A percentile compares a stretch with the other conserved stretches of the same genome.
Evolutionary conservation across 2,113 vertebrate genomes (phyloP).

Genomic region (Butorides virescens): DNA sequence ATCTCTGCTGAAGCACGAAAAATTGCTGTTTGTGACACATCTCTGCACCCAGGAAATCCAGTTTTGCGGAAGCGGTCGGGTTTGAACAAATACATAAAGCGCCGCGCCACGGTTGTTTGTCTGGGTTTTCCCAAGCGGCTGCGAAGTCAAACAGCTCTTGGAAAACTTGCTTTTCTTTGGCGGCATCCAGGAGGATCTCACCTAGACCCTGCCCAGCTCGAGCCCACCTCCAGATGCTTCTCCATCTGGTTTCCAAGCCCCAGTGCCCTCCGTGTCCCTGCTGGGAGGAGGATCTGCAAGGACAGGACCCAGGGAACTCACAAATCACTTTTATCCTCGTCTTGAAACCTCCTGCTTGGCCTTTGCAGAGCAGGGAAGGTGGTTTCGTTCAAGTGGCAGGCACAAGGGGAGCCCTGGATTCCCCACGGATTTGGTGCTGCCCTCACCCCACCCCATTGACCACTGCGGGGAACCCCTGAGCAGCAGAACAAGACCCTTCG

Average conservation of each 20-base stretch:
- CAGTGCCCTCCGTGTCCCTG: fast-evolving
- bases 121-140: not conserved
- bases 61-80: not conserved
- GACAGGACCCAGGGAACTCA: not conserved
- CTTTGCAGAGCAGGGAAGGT: not conserved
- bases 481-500: not conserved
- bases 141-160: not conserved
- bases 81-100: not conserved
- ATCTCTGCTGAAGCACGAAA: conserved; percentile 14
- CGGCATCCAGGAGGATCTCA: not conserved
- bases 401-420: not conserved
- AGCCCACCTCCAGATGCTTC: not conserved
- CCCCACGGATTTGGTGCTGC: not conserved
- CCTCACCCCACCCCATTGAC: fast-evolving
- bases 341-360: not conserved
- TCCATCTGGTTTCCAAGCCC: not conserved
- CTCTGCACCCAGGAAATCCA: not conserved
- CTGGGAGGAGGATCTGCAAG: not conserved
- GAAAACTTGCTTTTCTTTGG: not conserved
- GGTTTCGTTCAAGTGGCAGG: not conserved
- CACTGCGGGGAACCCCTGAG: not conserved
- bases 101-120: fast-evolving
- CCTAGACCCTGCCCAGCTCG: not conserved
- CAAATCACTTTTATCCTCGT: not conserved
- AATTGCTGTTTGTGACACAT: not conserved